These are phyloP conservation scores for Lacerta viridis DNA, from an alignment of 2,797 vertebrate species.

Conservation along the genomic window DNA sequence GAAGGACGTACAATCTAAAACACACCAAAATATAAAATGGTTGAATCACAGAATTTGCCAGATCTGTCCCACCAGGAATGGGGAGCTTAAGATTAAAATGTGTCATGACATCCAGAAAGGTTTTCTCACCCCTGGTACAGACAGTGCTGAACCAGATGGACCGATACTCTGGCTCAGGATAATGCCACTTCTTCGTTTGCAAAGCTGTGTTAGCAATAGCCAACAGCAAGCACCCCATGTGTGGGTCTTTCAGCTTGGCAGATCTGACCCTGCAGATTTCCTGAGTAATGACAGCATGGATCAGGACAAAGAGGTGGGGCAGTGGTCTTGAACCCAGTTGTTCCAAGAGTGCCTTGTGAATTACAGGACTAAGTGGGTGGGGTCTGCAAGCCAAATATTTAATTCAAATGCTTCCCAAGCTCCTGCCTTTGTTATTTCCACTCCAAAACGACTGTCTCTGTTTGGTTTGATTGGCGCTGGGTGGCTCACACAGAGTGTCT, in stretches of 20 bases:
- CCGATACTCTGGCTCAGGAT: background rate
- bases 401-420: slow-evolving; percentile 54
- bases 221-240: background rate
- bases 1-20: too few relatives aligned
- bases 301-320: background rate
- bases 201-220: background rate
- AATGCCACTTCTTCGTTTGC: background rate
- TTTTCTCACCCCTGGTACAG: background rate
- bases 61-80: too few relatives aligned
- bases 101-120: background rate
- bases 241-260: background rate
- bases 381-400: slow-evolving; percentile 71
- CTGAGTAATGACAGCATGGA: background rate
- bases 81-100: too few relatives aligned
- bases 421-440: slow-evolving; percentile 64
- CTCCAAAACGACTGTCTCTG: slow-evolving; percentile 40
- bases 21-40: too few relatives aligned
- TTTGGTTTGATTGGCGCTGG: slow-evolving; percentile 32
- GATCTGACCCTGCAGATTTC: background rate
- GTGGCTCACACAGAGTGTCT: slow-evolving; percentile 60
- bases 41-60: too few relatives aligned
- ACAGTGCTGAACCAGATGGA: background rate
- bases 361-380: slow-evolving; percentile 57
- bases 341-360: slow-evolving; percentile 56
- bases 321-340: background rate